These are phyloP conservation scores for Gorsachius goisagi DNA, from an alignment of 2,113 vertebrate genomes.

Conservation along the genomic window DNA sequence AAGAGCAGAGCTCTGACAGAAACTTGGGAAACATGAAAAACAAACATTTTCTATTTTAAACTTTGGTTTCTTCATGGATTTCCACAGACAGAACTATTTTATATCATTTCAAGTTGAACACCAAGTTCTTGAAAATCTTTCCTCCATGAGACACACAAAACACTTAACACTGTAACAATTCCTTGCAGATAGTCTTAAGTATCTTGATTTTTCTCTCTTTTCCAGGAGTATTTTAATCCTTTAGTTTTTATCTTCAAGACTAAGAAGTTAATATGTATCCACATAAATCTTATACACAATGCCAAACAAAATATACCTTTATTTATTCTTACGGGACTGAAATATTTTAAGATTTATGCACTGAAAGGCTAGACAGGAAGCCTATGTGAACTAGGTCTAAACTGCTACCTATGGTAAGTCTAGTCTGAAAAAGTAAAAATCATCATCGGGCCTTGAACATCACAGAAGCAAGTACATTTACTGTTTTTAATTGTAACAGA, in stretches of 20 bases:
- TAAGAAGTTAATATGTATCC: background rate
- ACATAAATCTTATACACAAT: background rate
- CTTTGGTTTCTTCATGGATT: background rate
- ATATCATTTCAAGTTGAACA: background rate
- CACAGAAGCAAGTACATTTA: background rate
- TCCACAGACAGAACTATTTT: background rate
- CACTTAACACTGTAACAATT: background rate
- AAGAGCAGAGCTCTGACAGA: background rate
- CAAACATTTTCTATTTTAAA: background rate
- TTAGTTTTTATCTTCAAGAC: background rate
- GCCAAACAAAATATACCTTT: background rate
- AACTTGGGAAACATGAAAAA: background rate
- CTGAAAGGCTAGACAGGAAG: background rate
- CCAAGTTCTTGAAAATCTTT: background rate
- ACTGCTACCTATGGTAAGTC: background rate
- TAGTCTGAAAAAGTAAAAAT: background rate
- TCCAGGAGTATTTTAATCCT: background rate
- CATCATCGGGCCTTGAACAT: background rate
- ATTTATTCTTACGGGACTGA: background rate
- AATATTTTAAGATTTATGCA: background rate
- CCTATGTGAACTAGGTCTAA: background rate
- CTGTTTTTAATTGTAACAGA: background rate
- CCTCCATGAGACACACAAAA: accelerated
- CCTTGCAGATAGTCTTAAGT: background rate
- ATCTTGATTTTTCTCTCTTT: background rate